Evolutionary conservation across 2,888 invertebrate genomes (phyloP).

Genomic region (Epirrita christyi): DNA sequence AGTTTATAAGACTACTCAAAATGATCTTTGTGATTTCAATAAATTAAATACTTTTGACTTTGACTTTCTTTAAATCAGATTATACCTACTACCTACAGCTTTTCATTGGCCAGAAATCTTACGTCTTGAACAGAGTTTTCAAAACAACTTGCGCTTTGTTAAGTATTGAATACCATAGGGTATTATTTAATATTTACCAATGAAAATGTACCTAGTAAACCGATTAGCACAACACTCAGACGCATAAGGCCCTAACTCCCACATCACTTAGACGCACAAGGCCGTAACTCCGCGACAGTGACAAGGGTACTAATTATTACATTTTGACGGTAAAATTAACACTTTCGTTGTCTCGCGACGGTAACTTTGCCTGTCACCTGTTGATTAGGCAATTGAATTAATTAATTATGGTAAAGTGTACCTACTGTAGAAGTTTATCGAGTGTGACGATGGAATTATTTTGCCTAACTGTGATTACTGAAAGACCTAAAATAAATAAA

Average conservation of each 20-base stretch:
- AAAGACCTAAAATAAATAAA: no score
- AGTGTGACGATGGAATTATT: no score
- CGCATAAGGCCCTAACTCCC: neutral
- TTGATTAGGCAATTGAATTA: slow-evolving; percentile 35
- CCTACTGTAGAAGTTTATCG: no score
- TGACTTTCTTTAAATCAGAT: no score
- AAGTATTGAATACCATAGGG: neutral
- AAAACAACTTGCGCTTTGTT: neutral
- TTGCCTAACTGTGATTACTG: no score
- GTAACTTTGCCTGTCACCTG: slow-evolving; percentile 33
- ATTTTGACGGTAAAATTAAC: slow-evolving; percentile 44
- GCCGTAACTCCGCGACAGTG: slow-evolving; percentile 25
- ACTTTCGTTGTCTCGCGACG: slow-evolving; percentile 25
- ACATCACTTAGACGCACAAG: slow-evolving; percentile 1
- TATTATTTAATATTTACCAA: neutral
- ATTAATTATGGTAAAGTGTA: slow-evolving; percentile 14
- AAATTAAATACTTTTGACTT: no score
- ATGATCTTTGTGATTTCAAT: no score
- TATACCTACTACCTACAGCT: no score
- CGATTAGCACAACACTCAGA: neutral
- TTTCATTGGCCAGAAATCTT: no score
- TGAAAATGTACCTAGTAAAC: neutral
- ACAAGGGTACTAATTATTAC: slow-evolving; percentile 44
- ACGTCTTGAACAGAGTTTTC: neutral
- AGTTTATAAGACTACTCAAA: no score